These are phyloP conservation scores for Muscicapa adusta DNA, from an alignment of 2,113 vertebrate genomes.

Conservation along the genomic window DNA sequence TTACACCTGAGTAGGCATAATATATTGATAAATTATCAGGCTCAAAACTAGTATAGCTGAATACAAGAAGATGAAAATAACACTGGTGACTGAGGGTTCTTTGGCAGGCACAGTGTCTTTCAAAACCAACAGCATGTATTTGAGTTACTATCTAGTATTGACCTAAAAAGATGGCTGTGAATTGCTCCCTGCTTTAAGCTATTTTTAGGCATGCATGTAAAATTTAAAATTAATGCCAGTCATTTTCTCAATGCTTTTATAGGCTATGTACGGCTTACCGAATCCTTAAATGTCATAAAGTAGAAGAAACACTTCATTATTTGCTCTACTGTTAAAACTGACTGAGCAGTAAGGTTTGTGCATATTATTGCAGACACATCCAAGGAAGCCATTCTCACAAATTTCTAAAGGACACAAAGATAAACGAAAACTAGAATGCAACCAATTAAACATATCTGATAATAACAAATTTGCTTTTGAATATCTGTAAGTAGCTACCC, in stretches of 20 bases:
- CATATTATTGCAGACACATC: not conserved
- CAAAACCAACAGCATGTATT: not conserved
- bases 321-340: constrained; percentile 5
- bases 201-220: not conserved
- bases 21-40: not conserved
- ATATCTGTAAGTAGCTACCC: constrained; percentile 17
- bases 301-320: constrained; percentile 20
- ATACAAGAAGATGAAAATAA: not conserved
- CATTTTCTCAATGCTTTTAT: not conserved
- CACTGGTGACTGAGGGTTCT: not conserved
- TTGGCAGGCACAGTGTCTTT: rapidly evolving
- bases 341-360: not conserved
- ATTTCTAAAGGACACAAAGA: not conserved
- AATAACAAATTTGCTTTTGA: constrained; percentile 63
- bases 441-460: constrained; percentile 46
- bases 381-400: not conserved
- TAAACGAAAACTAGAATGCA: constrained; percentile 2
- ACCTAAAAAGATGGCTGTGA: not conserved
- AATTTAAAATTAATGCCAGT: not conserved
- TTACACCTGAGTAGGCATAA: not conserved
- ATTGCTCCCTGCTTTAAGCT: not conserved
- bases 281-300: constrained; percentile 27
- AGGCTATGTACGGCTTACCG: not conserved
- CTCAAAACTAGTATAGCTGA: not conserved
- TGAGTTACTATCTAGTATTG: not conserved